phyloP scores from a whole-genome alignment of 64 coral and sea anemone species.

The Pachyseris speciosa region DNA sequence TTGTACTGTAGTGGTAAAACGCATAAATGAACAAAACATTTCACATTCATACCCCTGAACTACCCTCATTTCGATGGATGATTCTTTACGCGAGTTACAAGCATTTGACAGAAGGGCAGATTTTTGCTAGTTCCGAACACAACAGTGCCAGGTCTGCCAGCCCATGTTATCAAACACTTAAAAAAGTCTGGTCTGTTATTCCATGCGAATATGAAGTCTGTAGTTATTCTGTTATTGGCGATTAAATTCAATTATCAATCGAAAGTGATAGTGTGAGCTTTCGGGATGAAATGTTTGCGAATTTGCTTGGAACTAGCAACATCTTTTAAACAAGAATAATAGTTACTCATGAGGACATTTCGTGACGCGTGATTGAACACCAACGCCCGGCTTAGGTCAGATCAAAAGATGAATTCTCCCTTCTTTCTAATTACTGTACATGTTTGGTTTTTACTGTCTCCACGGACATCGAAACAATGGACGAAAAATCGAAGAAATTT shows the following conservation, averaged over 20 bases:
- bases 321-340: neutral
- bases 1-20: neutral
- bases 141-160: neutral
- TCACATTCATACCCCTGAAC: neutral
- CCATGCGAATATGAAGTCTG: neutral
- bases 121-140: neutral
- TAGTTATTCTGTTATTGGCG: neutral
- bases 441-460: too few species aligned
- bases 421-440: too few species aligned
- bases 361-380: neutral
- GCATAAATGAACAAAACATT: neutral
- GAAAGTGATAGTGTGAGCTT: neutral
- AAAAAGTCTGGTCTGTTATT: conserved; percentile 4
- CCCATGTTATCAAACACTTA: neutral
- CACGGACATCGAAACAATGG: too few species aligned
- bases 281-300: neutral
- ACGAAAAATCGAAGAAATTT: too few species aligned
- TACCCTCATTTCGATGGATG: neutral
- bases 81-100: neutral
- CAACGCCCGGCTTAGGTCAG: too few species aligned
- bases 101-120: neutral
- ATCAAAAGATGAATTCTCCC: too few species aligned
- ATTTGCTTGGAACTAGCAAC: neutral
- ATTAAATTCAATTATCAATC: neutral
- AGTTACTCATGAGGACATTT: neutral